Percentiles rank a stretch among this genome's conserved stretches.
phyloP scores from a whole-genome alignment of 2,113 vertebrate species.

The Charadrius vociferus region DNA sequence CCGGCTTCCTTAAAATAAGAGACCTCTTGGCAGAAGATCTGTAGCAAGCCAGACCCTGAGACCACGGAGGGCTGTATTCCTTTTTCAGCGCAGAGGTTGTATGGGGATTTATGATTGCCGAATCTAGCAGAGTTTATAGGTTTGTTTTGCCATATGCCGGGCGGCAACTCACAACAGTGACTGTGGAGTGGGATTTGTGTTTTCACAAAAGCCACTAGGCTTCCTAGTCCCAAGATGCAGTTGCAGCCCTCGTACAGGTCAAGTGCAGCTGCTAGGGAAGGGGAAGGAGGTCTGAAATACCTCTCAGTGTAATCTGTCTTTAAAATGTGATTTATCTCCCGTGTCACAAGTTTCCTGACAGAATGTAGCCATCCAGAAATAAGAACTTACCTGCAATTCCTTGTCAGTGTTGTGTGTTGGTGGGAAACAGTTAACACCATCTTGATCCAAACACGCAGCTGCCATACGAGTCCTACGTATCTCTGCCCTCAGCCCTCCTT shows the following conservation, averaged over 20 bases:
- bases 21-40: background rate
- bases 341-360: background rate
- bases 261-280: background rate
- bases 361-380: background rate
- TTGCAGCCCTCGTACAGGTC: accelerated
- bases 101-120: background rate
- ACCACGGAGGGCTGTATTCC: background rate
- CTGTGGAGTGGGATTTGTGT: background rate
- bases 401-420: background rate
- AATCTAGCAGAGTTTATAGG: background rate
- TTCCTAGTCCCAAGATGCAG: background rate
- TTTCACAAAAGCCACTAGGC: background rate
- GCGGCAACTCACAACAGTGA: background rate
- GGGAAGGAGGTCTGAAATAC: background rate
- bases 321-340: background rate
- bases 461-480: background rate
- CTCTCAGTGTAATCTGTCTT: background rate
- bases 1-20: background rate
- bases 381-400: background rate
- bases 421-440: background rate
- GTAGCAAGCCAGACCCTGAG: background rate
- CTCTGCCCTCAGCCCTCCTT: background rate
- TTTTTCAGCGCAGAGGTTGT: background rate
- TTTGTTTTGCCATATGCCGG: background rate
- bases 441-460: background rate